A percentile compares a stretch with the other conserved stretches of the same genome.
These are phyloP conservation scores for Thera britannica DNA, from an alignment of 2,888 invertebrate genomes.

Conservation along the genomic window DNA sequence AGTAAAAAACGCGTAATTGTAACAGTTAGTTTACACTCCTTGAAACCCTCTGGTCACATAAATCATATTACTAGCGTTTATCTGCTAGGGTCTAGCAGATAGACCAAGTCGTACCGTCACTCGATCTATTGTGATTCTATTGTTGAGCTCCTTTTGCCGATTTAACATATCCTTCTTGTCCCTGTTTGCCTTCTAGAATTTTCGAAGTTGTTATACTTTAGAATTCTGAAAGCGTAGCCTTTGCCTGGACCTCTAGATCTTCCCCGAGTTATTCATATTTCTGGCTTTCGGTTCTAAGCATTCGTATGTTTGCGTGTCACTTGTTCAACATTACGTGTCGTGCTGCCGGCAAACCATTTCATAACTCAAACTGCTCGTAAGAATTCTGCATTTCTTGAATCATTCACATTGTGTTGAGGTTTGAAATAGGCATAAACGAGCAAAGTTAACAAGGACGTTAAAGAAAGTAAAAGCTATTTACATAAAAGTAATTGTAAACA, in stretches of 20 bases:
- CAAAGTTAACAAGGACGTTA: not conserved
- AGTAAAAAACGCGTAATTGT: too few relatives aligned
- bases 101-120: not conserved
- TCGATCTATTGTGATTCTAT: not conserved
- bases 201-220: not conserved
- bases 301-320: slow-evolving; percentile 20
- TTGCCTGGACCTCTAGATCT: not conserved
- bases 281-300: not conserved
- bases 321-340: slow-evolving; percentile 25
- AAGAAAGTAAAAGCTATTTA: not conserved
- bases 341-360: slow-evolving; percentile 19
- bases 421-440: not conserved
- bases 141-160: not conserved
- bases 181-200: not conserved
- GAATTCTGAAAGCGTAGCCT: not conserved
- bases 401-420: slow-evolving; percentile 3
- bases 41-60: too few relatives aligned
- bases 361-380: slow-evolving; percentile 23
- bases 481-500: not conserved
- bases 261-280: slow-evolving; percentile 6
- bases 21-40: too few relatives aligned
- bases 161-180: not conserved
- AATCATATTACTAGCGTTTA: too few relatives aligned
- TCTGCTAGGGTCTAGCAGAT: too few relatives aligned
- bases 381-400: slow-evolving; percentile 8